Evolutionary conservation across 23 tunicate species (phyloP), one percentile per base, ranked within the genome.

Genomic region (Ciona savignyi): DNA sequence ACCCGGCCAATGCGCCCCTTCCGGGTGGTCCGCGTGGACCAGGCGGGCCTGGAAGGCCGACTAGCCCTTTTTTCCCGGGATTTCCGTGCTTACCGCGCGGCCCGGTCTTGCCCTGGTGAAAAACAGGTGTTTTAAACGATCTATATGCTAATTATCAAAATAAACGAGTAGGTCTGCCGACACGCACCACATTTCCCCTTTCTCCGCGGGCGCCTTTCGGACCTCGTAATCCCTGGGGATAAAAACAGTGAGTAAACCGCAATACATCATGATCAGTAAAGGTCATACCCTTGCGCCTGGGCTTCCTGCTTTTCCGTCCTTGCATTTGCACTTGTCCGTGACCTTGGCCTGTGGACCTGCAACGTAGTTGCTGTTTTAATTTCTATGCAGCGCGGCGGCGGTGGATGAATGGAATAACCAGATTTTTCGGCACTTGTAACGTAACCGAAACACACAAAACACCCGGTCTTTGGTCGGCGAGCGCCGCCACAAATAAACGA

Each of bases 1-100:
- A 42, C 15, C 56, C 56, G 56, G 11, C 56, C 9, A 42, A 6
- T 21, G 9, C 68, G 22, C 64, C 30, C 34, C 20, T 62, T 29
- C 67, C 67, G 15, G 67, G 28, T n/a, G 67, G 67, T 63, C 67
- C 67, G 15, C 67, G 15, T 23, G 67, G 67, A 9, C 79, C 70
- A n/a, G 70, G 75, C 0, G 56, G 68, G 35, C 83, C 83, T 3
- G 76, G 78, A 29, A 62, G 72, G 19, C 86, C 86, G 34, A 64
- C 70, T 20, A 35, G 73, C 4, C 86, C 86, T 27, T 60, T 51
- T 27, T 28, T 29, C 0, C 86, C 86, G 33, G 65, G 74, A 6
- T 60, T 66, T 25, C 80, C 80, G 32, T 21, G 34, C n/a, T 63
- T 66, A 21, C 80, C 80, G 33, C 72, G 35, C 3, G 35, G n/a